Evolutionary conservation across 1,140 invertebrate genomes (phyloP).

Genomic region (Tetramorium simillimum): DNA sequence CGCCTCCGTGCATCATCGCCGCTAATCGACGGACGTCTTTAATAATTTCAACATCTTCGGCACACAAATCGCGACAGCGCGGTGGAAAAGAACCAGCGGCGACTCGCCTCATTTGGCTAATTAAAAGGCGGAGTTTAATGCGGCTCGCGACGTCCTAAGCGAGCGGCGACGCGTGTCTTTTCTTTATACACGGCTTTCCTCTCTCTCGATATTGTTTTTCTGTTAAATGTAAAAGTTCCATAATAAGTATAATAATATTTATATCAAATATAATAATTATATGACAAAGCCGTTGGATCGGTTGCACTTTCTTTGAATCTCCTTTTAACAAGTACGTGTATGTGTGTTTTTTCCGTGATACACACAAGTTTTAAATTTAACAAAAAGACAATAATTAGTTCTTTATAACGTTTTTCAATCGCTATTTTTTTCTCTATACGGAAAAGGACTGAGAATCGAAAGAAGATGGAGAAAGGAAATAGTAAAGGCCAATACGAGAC

Average conservation of each 20-base stretch:
- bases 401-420: neutral
- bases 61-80: neutral
- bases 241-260: neutral
- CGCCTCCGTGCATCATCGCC: conserved; percentile 17
- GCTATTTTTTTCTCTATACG: neutral
- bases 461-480: neutral
- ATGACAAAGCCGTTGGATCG: too few species aligned
- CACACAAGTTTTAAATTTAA: neutral
- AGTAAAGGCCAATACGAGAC: neutral
- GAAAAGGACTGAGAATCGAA: neutral
- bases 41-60: neutral
- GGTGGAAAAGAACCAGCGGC: neutral
- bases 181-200: neutral
- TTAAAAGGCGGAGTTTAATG: neutral
- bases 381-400: neutral
- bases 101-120: neutral
- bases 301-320: too few species aligned
- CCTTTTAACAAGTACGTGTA: too few species aligned
- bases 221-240: neutral
- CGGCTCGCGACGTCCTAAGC: neutral
- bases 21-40: conserved; percentile 42
- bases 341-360: neutral
- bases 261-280: neutral
- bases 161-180: neutral
- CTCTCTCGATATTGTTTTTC: neutral